Conservation (phyloP, 2,888 invertebrate species). For the Sesia bembeciformis region DNA sequence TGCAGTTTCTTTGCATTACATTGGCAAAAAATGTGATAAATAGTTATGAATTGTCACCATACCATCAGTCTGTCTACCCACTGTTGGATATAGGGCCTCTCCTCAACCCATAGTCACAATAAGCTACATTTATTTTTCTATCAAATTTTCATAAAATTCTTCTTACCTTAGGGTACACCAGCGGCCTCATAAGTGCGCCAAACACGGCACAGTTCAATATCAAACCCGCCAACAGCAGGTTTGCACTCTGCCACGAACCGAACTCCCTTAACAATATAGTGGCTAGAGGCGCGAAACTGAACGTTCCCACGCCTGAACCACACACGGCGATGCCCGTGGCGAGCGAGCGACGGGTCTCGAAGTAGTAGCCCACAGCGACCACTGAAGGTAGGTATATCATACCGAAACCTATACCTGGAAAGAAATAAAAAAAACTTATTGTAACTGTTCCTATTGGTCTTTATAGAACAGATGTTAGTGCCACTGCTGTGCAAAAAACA, state of each 20-base stretch:
- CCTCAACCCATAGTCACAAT: no score
- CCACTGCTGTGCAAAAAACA: no score
- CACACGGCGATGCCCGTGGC: slow-evolving; percentile 97
- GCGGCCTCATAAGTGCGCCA: slow-evolving; percentile 87
- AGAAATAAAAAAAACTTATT: slow-evolving; percentile 7
- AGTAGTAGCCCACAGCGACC: slow-evolving; percentile 97
- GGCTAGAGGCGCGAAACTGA: slow-evolving; percentile 94
- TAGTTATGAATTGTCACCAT: no score
- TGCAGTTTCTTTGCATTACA: no score
- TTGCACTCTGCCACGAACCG: slow-evolving; percentile 91
- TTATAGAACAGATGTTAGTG: background rate
- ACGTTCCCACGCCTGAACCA: slow-evolving; percentile 95
- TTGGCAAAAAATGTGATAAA: no score
- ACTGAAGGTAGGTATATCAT: slow-evolving; percentile 97
- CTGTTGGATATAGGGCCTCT: no score
- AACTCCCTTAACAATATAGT: slow-evolving; percentile 84
- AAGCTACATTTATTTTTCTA: no score
- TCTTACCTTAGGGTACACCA: slow-evolving; percentile 81
- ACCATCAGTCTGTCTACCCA: no score
- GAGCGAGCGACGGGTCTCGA: slow-evolving; percentile 94
- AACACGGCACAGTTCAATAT: slow-evolving; percentile 94
- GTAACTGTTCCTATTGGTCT: no score
- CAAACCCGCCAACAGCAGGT: slow-evolving; percentile 92
- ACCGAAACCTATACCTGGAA: slow-evolving; percentile 90
- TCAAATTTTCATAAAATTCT: no score